phyloP scores from a whole-genome alignment of 2,113 vertebrate species.

The Quiscalus mexicanus region DNA sequence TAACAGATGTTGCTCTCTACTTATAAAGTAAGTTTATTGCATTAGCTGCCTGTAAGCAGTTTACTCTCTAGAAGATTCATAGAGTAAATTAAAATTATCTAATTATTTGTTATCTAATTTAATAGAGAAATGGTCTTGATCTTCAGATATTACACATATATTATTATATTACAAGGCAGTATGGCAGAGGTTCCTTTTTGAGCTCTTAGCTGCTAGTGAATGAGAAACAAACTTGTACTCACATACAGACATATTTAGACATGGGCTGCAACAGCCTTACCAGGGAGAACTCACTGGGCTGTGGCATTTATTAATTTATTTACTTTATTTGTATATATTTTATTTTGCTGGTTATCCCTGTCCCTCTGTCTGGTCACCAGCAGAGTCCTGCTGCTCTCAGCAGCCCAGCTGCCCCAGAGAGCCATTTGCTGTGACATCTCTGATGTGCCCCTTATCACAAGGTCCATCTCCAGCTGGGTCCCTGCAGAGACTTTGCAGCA shows the following conservation, averaged over 20 bases:
- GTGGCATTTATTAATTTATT: not conserved
- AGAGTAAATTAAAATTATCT: slow-evolving; percentile 64
- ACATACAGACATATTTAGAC: fast-evolving
- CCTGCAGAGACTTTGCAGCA: fast-evolving
- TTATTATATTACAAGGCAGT: not conserved
- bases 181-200: not conserved
- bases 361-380: not conserved
- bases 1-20: slow-evolving; percentile 63
- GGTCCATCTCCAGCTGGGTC: not conserved
- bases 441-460: not conserved
- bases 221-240: not conserved
- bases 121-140: slow-evolving; percentile 54
- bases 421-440: not conserved
- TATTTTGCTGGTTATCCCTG: not conserved
- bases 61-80: slow-evolving; percentile 61
- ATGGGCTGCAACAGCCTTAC: not conserved
- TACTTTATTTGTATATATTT: not conserved
- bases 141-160: slow-evolving; percentile 17
- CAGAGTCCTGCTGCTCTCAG: not conserved
- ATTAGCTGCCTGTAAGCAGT: slow-evolving; percentile 63
- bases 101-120: slow-evolving; percentile 69
- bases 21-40: slow-evolving; percentile 64
- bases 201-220: not conserved
- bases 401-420: not conserved
- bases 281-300: not conserved